Base-by-base conservation (phyloP, 37 sponge, comb jelly and placozoan genomes). In the Aplysina aerophoba region DNA sequence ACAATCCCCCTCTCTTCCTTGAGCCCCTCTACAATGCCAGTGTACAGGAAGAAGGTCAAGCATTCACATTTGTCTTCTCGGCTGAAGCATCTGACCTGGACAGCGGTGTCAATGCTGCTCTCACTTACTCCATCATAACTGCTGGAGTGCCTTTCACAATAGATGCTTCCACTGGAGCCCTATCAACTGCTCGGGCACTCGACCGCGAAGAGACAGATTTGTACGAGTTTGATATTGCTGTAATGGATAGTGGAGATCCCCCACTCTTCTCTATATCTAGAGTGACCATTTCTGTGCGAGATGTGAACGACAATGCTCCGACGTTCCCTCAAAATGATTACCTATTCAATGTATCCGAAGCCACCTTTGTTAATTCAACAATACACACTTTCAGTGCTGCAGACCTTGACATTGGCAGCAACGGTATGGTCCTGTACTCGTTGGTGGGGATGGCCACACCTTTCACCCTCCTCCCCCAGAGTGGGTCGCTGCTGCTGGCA, bases 221-320 rank as follows among this genome's bases (percentile, higher is more conserved):
- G 36, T 82, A 82, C 40, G 78, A 84, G 6, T 27, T 87, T 53
- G 50, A 11, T 1, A 30, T 90, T 34, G 24, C 19, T 6, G 90
- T 79, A 0, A 24, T 38, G 64, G 90, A 90, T 80, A 58, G 83
- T 13, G 92, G 87, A 11, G 28, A 37, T 8, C 66, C 79, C 30
- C 63, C 34, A n/a, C 22, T 74, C 12, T 38, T 82, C 22, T 15
- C 71, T 24, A 44, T 79, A 12, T 77, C 88, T 14, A n/a, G 60
- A 17, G 79, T 96, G 0, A 30, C 36, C 28, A 58, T 93, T 3
- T 73, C 72, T 22, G 86, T 96, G 8, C 62, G 80, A 21, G 96
- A 93, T 81, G 53, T 91, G 20, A 96, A 96, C 86, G 93, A 93
- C 55, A 93, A 96, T 64, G 31, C 82, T 24, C 96, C 96, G 33